A percentile compares a stretch with the other conserved stretches of the same genome.
Evolutionary conservation across 2,797 vertebrate genomes (phyloP).

Genomic region (Ceryle rudis): DNA sequence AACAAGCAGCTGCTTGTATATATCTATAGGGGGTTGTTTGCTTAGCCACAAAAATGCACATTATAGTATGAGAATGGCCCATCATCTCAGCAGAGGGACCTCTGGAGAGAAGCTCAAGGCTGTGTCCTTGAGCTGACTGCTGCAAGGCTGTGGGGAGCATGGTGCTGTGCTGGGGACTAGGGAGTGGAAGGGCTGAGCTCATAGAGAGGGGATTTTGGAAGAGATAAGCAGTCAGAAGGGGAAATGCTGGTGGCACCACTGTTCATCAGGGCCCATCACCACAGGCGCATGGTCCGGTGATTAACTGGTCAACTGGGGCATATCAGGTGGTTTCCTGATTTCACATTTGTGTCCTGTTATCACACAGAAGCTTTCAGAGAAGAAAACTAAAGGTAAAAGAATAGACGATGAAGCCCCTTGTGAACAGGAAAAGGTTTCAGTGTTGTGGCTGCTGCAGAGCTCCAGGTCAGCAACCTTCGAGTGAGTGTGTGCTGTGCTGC

Average conservation of each 20-base stretch:
- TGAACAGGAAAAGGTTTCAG: background rate
- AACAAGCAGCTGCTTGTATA: background rate
- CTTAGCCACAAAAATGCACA: background rate
- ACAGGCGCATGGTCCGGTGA: background rate
- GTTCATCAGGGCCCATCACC: background rate
- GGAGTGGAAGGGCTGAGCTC: background rate
- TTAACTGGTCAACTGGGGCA: background rate
- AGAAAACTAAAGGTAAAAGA: background rate
- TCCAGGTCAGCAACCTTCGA: fast-evolving
- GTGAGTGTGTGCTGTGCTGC: fast-evolving
- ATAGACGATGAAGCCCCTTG: background rate
- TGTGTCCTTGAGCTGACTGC: background rate
- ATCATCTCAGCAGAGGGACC: background rate
- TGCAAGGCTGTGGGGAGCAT: fast-evolving
- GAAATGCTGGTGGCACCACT: background rate
- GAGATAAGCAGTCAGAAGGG: background rate
- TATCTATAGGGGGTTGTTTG: background rate
- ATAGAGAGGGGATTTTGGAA: background rate
- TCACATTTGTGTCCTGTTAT: background rate
- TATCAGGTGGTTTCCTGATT: background rate
- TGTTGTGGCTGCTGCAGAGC: background rate
- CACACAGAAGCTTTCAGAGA: background rate
- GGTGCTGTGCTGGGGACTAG: fast-evolving
- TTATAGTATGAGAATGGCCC: background rate
- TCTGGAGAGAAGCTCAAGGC: background rate